Conservation (phyloP, 2,888 invertebrate genomes). For the Ennomos fuscantarius region DNA sequence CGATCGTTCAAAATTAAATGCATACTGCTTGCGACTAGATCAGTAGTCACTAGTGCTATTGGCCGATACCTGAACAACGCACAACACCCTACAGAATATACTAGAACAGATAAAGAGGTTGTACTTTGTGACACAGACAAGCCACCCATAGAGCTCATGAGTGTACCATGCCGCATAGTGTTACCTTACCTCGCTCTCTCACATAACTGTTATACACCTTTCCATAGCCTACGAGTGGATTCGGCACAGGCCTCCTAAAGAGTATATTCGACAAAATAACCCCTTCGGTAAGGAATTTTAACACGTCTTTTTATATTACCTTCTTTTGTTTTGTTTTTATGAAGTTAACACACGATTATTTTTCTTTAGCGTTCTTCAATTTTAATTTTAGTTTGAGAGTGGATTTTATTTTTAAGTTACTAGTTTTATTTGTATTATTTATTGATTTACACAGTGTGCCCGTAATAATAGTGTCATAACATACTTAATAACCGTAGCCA, state of each 20-base stretch:
- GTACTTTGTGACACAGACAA: conserved; percentile 85
- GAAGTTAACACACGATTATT: conserved; percentile 66
- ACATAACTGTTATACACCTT: conserved; percentile 85
- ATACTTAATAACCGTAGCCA: conserved; percentile 71
- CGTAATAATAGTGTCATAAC: conserved; percentile 72
- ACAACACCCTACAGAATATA: conserved; percentile 81
- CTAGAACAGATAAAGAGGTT: conserved; percentile 83
- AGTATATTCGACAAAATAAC: conserved; percentile 87
- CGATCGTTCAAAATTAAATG: conserved; percentile 81
- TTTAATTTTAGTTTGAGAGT: conserved; percentile 64
- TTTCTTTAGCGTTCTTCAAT: conserved; percentile 64
- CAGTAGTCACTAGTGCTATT: conserved; percentile 84
- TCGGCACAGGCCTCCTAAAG: conserved; percentile 86
- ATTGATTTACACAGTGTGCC: conserved; percentile 77
- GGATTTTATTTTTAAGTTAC: conserved; percentile 63
- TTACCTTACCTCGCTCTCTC: conserved; percentile 80
- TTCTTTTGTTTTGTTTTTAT: conserved; percentile 65
- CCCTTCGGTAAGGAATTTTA: conserved; percentile 86
- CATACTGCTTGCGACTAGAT: conserved; percentile 84
- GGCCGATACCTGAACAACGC: conserved; percentile 81
- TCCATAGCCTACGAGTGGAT: conserved; percentile 85
- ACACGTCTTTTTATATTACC: conserved; percentile 79
- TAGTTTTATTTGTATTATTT: conserved; percentile 66
- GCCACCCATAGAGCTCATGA: conserved; percentile 71
- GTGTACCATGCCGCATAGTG: conserved; percentile 75